A percentile compares a stretch with the other conserved stretches of the same genome.
Evolutionary conservation across 2,797 vertebrate genomes (phyloP).

Genomic region (Octomys mimax): DNA sequence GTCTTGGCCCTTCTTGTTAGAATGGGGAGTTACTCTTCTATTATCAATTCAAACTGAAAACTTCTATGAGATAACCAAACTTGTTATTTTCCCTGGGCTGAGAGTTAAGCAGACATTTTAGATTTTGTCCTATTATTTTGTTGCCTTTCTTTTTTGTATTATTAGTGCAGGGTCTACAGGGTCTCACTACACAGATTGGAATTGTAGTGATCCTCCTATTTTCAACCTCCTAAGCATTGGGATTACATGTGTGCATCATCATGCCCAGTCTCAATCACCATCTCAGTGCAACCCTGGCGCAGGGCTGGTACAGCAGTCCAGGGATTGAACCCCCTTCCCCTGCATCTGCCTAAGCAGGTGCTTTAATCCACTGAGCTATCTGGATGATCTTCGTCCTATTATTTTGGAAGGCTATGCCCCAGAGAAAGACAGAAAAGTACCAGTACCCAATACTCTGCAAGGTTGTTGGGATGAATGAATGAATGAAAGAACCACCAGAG

Average conservation of each 20-base stretch:
- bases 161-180: too few relatives aligned
- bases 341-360: too few relatives aligned
- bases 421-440: neutral
- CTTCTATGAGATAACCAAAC: neutral
- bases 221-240: too few relatives aligned
- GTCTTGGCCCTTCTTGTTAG: neutral
- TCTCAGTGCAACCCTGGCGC: too few relatives aligned
- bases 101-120: neutral
- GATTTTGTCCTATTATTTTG: neutral
- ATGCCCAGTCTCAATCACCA: too few relatives aligned
- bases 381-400: neutral
- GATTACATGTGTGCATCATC: too few relatives aligned
- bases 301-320: too few relatives aligned
- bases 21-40: neutral
- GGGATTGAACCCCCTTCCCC: too few relatives aligned
- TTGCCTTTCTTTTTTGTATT: too few relatives aligned
- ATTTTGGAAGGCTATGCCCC: neutral
- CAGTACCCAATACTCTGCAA: neutral
- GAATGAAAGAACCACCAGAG: neutral
- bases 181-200: too few relatives aligned
- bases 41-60: slow-evolving; percentile 39
- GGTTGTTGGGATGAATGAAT: neutral
- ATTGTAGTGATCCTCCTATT: too few relatives aligned
- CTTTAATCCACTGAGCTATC: too few relatives aligned
- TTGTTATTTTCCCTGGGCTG: neutral